Base-by-base conservation (phyloP, 2,113 vertebrate genomes). In the Aptenodytes forsteri region DNA sequence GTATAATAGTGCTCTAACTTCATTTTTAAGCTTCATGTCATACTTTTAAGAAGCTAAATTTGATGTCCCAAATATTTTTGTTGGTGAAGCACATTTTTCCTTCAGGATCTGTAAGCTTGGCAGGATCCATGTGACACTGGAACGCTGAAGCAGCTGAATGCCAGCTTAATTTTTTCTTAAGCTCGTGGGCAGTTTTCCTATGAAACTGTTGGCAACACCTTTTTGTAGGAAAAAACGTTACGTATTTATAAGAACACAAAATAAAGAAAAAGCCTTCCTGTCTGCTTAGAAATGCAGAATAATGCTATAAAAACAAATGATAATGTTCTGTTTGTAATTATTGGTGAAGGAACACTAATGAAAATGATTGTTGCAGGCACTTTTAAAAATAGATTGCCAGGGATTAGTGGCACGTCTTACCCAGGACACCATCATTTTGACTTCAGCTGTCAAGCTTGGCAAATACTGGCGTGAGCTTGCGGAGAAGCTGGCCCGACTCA, bases 381-480 rank as follows among this genome's bases (percentile, higher is more conserved):
- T 99, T 87, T 95, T 99, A 92, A 99, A 99, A 97, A 99, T 99
- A 95, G 99, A 99, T 93, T 99, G 98, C 79, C 99, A 99, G 94
- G 98, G 97, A 22, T 96, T 99, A 54, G 99, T 99, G 69, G 98
- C 98, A 17, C 98, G 98, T 95, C 96, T 99, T 69, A 98, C 99
- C 58, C 99, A 99, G 96, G 99, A 99, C 86, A 99, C 99, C 38
- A 98, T 99, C 82, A 98, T 99, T 97, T 97, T 99, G 93, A 99
- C 99, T 69, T 98, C 99, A 40, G 99, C 99, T 40, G 99, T 99
- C 92, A 99, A 99, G 93, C 98, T 99, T 59, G 99, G 99, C 20
- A 97, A 97, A 85, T 97, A 97, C 95, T 99, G 99, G 99, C 98
- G 99, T 84, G 99, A 99, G 93, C 98, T 99, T 2, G 99, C 99